phyloP scores from a whole-genome alignment of 2,888 invertebrate species.

The Eilema caniola region DNA sequence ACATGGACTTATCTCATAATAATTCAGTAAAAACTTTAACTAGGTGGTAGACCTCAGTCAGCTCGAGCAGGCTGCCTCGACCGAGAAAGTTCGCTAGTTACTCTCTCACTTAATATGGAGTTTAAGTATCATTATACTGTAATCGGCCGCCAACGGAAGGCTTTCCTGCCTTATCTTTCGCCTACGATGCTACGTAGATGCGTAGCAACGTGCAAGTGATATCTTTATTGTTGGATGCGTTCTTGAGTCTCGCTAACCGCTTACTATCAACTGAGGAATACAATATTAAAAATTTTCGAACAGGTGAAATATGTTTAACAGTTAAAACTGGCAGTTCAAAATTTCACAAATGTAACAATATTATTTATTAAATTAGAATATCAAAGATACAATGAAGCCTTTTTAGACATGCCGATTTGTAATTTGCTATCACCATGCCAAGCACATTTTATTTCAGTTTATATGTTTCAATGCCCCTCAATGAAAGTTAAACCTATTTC shows the following conservation, averaged over 20 bases:
- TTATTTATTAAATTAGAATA: too few species aligned
- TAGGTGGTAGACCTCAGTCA: conserved; percentile 7
- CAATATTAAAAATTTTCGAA: too few species aligned
- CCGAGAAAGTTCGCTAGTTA: background rate
- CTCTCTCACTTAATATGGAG: conserved; percentile 1
- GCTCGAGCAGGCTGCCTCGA: background rate
- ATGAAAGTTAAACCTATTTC: too few species aligned
- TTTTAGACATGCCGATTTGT: too few species aligned
- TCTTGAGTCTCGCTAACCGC: background rate
- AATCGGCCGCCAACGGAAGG: background rate
- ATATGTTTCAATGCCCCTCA: too few species aligned
- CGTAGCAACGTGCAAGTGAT: background rate
- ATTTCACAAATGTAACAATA: too few species aligned
- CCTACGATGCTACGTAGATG: background rate
- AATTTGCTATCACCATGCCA: too few species aligned
- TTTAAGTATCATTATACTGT: conserved; percentile 3
- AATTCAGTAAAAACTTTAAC: conserved; percentile 38
- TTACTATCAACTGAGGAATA: background rate
- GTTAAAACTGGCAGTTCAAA: too few species aligned
- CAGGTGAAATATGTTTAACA: too few species aligned
- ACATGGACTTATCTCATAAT: conserved; percentile 34
- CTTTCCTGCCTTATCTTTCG: background rate
- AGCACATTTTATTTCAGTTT: too few species aligned
- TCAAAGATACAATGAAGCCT: too few species aligned
- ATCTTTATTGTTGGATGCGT: background rate